Evolutionary conservation across 2,113 vertebrate species (phyloP), one percentile per base, ranked within the genome.

Genomic region (Asarcornis scutulata): DNA sequence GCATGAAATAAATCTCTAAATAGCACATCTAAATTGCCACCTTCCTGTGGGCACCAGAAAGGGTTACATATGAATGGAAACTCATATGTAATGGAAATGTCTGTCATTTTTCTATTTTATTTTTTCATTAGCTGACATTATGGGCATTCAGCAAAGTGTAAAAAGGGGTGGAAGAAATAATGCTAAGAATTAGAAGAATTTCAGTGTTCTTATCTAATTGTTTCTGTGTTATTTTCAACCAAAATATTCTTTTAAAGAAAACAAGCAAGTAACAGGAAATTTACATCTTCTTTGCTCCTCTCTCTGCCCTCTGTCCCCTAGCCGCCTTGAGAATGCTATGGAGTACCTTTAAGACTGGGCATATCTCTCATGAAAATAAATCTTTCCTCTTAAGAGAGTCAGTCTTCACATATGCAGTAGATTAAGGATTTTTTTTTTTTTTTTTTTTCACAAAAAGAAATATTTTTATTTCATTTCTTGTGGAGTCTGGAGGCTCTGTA

Each of bases 111-210:
- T 77, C 63, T 80, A 13, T 3, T 1, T 69, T 46, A 46, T 48
- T 50, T 66, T 80, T 89, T 83, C 50, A 50, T 86, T 83, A 66
- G 2, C 9, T 58, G 36, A 40, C 8, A 38, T 2, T 12, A 48
- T 26, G n/a, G 21, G 2, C 1, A 78, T 75, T 58, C 18, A 2
- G 2, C 1, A 1, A 81, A 67, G 5, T 10, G 8, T 34, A 58
- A 85, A 85, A 81, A 36, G 15, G 44, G 14, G 6, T 1, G 4
- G 12, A 3, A 5, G 16, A 62, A 86, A 60, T 52, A 86, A 66
- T 6, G 8, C 9, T 58, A 74, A 14, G 31, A 76, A 50, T 64
- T 6, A 53, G 2, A 18, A 59, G 27, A 83, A 86, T 78, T 95
- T 68, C 7, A 36, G 5, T 38, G 7, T 2, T 79, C 9, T 18